Base-by-base conservation (phyloP, 2,888 invertebrate genomes). In the Pristionchus fissidentatus region DNA sequence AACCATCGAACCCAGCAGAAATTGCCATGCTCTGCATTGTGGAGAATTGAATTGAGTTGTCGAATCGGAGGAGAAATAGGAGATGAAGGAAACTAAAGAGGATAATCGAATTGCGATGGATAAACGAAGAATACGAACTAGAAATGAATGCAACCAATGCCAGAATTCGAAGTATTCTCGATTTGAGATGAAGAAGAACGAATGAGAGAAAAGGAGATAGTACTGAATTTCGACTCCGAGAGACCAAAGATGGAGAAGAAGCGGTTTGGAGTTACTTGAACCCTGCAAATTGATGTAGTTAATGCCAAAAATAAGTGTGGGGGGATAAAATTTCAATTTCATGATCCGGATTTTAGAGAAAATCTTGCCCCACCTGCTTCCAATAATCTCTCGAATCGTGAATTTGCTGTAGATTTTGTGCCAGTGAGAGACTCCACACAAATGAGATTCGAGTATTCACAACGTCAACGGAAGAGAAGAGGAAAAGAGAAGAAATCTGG, bases 291-390 rank as follows among this genome's bases (percentile, higher is more conserved):
- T n/a, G 19, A 19, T 38, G 35, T 8, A 19, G 13, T 29, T 32
- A 15, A 7, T 29, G n/a, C n/a, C n/a, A n/a, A n/a, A n/a, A n/a
- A n/a, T n/a, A n/a, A n/a, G n/a, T n/a, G n/a, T n/a, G n/a, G n/a
- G n/a, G n/a, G n/a, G n/a, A n/a, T n/a, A 57, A 5, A 57, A n/a
- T n/a, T n/a, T n/a, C n/a, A n/a, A n/a, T n/a, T n/a, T n/a, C n/a
- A n/a, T n/a, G n/a, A n/a, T n/a, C n/a, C n/a, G n/a, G n/a, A n/a
- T n/a, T n/a, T n/a, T n/a, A n/a, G n/a, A n/a, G n/a, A n/a, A n/a
- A n/a, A n/a, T n/a, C n/a, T n/a, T n/a, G n/a, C n/a, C n/a, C n/a
- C 70, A 70, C 70, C 70, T 70, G 70, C 38, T 41, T 70, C 70
- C 70, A 70, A n/a, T 70, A 70, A 26, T 70, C 70, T 70, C 70